Conservation (phyloP, 2,797 vertebrate genomes). For the Mormyrops attenuatus region DNA sequence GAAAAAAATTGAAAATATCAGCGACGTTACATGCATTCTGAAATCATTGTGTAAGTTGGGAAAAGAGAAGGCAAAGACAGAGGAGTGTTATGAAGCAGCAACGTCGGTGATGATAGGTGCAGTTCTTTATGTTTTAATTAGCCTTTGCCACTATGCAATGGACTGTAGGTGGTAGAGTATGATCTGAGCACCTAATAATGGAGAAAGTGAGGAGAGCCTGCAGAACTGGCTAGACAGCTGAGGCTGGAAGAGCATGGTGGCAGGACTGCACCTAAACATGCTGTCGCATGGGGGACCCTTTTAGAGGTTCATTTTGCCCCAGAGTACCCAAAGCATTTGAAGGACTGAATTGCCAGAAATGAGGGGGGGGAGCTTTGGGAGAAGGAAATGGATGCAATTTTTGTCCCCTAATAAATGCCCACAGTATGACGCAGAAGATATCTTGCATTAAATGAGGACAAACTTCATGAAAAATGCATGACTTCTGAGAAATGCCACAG, state of each 20-base stretch:
- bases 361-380: background rate
- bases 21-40: background rate
- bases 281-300: background rate
- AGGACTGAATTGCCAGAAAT: background rate
- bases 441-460: background rate
- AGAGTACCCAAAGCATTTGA: slow-evolving; percentile 8
- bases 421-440: background rate
- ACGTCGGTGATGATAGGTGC: background rate
- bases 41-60: background rate
- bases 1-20: background rate
- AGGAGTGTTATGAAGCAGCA: background rate
- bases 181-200: background rate
- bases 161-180: background rate
- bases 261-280: slow-evolving; percentile 9
- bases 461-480: background rate
- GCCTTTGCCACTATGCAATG: too few species aligned
- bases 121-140: background rate
- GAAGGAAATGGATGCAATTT: background rate
- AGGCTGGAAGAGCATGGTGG: background rate
- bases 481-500: background rate
- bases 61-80: too few species aligned
- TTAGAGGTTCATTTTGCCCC: background rate
- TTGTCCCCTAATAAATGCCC: background rate
- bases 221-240: background rate
- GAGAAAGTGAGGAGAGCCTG: background rate